phyloP scores from a whole-genome alignment of 2,113 vertebrate genomes.

The Boleophthalmus pectinirostris region DNA sequence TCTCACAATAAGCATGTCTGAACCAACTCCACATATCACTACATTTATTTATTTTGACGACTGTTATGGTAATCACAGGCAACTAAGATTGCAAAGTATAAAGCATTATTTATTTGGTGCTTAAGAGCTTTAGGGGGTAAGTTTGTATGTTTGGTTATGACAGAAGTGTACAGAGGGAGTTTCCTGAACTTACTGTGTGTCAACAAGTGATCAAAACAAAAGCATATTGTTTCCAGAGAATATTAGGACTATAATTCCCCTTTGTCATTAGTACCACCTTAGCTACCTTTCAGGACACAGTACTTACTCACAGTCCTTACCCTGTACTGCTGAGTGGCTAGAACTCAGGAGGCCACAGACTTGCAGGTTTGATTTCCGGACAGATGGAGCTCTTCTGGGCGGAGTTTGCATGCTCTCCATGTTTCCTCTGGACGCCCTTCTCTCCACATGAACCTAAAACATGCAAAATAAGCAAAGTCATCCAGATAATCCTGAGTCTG shows the following conservation, averaged over 20 bases:
- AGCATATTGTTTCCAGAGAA: constrained; percentile 50
- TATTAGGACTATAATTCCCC: constrained; percentile 23
- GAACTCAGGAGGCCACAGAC: too few relatives aligned
- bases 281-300: background rate
- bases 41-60: constrained; percentile 56
- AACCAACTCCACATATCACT: constrained; percentile 39
- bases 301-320: background rate
- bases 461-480: too few relatives aligned
- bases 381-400: background rate
- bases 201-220: constrained; percentile 64
- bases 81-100: constrained; percentile 54
- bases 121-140: constrained; percentile 37
- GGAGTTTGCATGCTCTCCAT: background rate
- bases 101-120: constrained; percentile 45
- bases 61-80: constrained; percentile 53
- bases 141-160: constrained; percentile 33
- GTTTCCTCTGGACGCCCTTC: background rate
- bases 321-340: too few relatives aligned
- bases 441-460: background rate
- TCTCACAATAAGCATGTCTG: constrained; percentile 61
- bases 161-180: constrained; percentile 48
- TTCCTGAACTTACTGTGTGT: constrained; percentile 50
- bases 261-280: background rate
- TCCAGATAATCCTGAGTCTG: too few relatives aligned
- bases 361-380: background rate